phyloP scores from a whole-genome alignment of 2,113 vertebrate genomes.

The Scartelaos histophorus region DNA sequence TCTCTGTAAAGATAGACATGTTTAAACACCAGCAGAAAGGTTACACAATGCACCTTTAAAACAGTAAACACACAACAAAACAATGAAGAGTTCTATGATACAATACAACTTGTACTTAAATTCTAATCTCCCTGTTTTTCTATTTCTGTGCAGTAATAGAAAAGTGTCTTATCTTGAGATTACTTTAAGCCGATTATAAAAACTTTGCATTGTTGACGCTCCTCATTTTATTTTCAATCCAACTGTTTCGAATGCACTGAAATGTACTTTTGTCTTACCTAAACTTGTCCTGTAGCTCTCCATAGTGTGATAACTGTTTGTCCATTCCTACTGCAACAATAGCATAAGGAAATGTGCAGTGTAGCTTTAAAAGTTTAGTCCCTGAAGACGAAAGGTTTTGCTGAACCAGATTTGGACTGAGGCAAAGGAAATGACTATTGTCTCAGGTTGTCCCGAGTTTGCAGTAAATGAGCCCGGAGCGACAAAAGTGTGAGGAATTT shows the following conservation, averaged over 20 bases:
- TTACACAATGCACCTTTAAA: neutral
- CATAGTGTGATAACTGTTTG: neutral
- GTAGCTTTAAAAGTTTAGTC: neutral
- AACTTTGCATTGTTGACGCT: neutral
- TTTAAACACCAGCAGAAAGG: too few relatives aligned
- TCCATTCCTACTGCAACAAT: neutral
- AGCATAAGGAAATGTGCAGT: neutral
- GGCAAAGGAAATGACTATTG: slow-evolving; percentile 1
- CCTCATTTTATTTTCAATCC: neutral
- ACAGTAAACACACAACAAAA: neutral
- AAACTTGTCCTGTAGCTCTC: neutral
- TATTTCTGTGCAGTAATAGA: neutral
- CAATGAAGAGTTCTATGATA: neutral
- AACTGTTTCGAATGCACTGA: neutral
- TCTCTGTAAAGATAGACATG: too few relatives aligned
- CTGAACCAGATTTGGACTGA: neutral
- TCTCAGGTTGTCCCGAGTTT: neutral
- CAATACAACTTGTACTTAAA: too few relatives aligned
- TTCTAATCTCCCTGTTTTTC: neutral
- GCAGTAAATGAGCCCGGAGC: neutral
- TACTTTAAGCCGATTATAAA: slow-evolving; percentile 7
- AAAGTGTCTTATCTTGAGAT: neutral
- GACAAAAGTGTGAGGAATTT: neutral
- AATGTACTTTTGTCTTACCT: neutral
- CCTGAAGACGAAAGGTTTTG: neutral